Evolutionary conservation across 2,797 vertebrate genomes (phyloP).

Genomic region (Astyanax mexicanus): DNA sequence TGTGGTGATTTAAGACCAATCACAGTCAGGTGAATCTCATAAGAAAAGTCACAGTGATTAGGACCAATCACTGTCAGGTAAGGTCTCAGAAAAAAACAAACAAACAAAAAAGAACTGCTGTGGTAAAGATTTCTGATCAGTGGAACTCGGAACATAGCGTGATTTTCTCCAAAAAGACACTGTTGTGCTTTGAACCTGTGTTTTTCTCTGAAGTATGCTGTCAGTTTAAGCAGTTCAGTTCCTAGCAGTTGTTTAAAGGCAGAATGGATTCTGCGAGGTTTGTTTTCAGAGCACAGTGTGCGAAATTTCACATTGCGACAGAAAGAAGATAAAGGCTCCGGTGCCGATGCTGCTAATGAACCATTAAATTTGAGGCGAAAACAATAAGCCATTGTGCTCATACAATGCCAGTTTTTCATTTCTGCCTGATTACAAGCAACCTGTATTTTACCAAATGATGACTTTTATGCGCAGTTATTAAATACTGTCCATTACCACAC

Average conservation of each 20-base stretch:
- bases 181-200: too few relatives aligned
- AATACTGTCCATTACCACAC: conserved; percentile 16
- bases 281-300: neutral
- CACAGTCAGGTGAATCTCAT: too few relatives aligned
- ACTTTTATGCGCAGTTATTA: conserved; percentile 31
- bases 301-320: neutral
- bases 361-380: conserved; percentile 16
- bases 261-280: neutral
- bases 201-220: too few relatives aligned
- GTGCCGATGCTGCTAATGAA: conserved; percentile 3
- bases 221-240: neutral
- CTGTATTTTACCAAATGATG: conserved; percentile 42
- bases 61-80: too few relatives aligned
- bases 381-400: conserved; percentile 12
- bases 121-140: too few relatives aligned
- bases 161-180: too few relatives aligned
- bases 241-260: neutral
- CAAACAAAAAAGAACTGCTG: too few relatives aligned
- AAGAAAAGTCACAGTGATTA: too few relatives aligned
- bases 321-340: neutral
- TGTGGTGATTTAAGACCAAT: too few relatives aligned
- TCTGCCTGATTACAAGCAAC: conserved; percentile 40
- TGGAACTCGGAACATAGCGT: too few relatives aligned
- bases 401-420: neutral
- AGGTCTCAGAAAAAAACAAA: too few relatives aligned